phyloP scores from a whole-genome alignment of 2,888 invertebrate species.

The Hyposoter didymator region DNA sequence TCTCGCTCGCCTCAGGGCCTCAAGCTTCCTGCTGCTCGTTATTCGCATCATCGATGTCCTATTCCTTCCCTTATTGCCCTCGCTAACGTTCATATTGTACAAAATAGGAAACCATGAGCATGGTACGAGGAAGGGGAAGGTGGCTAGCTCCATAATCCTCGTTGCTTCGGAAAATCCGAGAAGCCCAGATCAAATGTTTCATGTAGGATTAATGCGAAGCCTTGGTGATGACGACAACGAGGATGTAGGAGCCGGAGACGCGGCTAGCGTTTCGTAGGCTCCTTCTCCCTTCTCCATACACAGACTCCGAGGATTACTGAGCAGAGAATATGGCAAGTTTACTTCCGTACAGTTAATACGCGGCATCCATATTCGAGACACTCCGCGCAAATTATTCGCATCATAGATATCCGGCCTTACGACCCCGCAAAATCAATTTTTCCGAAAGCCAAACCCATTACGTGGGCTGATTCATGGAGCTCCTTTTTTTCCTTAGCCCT shows the following conservation, averaged over 20 bases:
- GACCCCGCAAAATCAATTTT: neutral
- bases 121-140: slow-evolving; percentile 48
- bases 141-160: slow-evolving; percentile 70
- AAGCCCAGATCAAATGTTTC: slow-evolving; percentile 74
- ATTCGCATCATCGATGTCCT: slow-evolving; percentile 69
- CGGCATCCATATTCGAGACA: slow-evolving; percentile 12
- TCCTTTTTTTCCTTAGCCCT: neutral
- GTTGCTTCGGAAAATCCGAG: slow-evolving; percentile 71
- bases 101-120: slow-evolving; percentile 40
- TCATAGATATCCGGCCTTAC: neutral
- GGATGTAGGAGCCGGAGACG: slow-evolving; percentile 34
- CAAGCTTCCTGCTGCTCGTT: slow-evolving; percentile 68
- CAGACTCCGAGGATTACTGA: slow-evolving; percentile 52
- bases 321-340: slow-evolving; percentile 55
- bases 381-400: slow-evolving; percentile 2
- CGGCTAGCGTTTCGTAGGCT: slow-evolving; percentile 30
- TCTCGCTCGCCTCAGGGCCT: slow-evolving; percentile 53
- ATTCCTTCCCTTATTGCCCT: slow-evolving; percentile 22
- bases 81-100: slow-evolving; percentile 8
- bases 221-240: slow-evolving; percentile 58
- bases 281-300: neutral
- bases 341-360: slow-evolving; percentile 45
- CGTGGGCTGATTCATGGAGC: neutral
- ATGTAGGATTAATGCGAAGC: slow-evolving; percentile 75
- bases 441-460: neutral